Conservation (phyloP, 2,888 invertebrate genomes). For the Odontocerum albicorne region DNA sequence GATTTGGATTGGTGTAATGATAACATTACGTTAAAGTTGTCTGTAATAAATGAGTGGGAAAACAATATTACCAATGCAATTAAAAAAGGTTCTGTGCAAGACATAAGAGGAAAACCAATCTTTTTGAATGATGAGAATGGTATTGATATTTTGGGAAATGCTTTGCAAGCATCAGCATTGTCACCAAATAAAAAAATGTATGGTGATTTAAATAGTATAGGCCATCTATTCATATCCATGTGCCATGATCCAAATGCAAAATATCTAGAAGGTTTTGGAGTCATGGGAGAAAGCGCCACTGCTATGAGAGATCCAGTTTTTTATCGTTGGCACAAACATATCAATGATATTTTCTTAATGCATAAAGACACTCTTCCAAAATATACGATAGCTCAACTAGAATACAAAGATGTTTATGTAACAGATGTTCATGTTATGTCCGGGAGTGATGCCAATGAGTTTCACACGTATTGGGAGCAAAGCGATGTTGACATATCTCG, state of each 20-base stretch:
- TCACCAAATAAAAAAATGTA: slow-evolving; percentile 71
- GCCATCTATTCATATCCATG: slow-evolving; percentile 75
- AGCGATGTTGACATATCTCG: slow-evolving; percentile 43
- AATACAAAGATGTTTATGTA: slow-evolving; percentile 18
- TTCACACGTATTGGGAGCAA: slow-evolving; percentile 42
- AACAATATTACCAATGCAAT: slow-evolving; percentile 72
- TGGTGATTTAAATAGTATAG: slow-evolving; percentile 82
- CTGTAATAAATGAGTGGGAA: slow-evolving; percentile 74
- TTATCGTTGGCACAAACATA: slow-evolving; percentile 44
- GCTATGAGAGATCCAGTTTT: slow-evolving; percentile 46
- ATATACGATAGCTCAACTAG: slow-evolving; percentile 39
- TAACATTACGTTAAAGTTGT: slow-evolving; percentile 65
- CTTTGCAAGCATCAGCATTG: slow-evolving; percentile 73
- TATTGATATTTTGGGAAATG: slow-evolving; percentile 77
- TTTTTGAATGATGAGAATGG: slow-evolving; percentile 67
- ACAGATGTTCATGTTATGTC: slow-evolving; percentile 16
- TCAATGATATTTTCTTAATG: slow-evolving; percentile 43
- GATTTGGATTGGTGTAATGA: slow-evolving; percentile 70
- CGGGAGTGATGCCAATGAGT: slow-evolving; percentile 20
- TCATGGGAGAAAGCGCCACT: slow-evolving; percentile 43
- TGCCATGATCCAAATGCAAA: slow-evolving; percentile 80
- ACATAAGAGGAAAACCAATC: slow-evolving; percentile 59
- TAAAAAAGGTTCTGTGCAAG: slow-evolving; percentile 60
- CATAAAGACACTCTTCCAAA: slow-evolving; percentile 42
- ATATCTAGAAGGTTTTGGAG: slow-evolving; percentile 53